phyloP scores from a whole-genome alignment of 2,797 vertebrate genomes.

The Knipowitschia caucasica region DNA sequence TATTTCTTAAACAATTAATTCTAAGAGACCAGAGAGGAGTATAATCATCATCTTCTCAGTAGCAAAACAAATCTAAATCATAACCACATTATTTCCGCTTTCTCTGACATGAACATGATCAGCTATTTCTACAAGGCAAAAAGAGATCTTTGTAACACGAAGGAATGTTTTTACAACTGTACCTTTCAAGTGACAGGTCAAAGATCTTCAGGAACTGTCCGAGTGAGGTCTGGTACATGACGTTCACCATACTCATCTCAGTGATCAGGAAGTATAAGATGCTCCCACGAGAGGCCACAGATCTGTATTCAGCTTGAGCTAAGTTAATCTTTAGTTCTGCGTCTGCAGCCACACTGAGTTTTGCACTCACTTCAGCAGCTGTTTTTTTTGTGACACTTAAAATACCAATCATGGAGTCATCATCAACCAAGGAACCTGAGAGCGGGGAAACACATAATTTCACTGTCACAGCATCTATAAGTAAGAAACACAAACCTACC shows the following conservation, averaged over 20 bases:
- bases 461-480: no score
- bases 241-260: slow-evolving; percentile 91
- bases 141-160: no score
- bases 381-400: slow-evolving; percentile 89
- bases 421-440: slow-evolving; percentile 89
- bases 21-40: no score
- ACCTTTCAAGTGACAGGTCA: slow-evolving; percentile 88
- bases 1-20: no score
- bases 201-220: slow-evolving; percentile 90
- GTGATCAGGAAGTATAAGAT: slow-evolving; percentile 91
- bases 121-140: no score
- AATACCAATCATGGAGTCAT: slow-evolving; percentile 86
- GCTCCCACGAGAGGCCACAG: slow-evolving; percentile 90
- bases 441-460: no score
- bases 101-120: no score
- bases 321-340: slow-evolving; percentile 92
- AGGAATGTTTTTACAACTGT: slow-evolving; percentile 13
- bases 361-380: slow-evolving; percentile 88
- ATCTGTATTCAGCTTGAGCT: slow-evolving; percentile 89
- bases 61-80: no score
- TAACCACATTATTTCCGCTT: no score
- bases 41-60: no score
- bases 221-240: slow-evolving; percentile 93
- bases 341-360: slow-evolving; percentile 84
- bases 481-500: slow-evolving; percentile 9